Base-by-base conservation (phyloP, 2,113 vertebrate genomes). In the Rhegmatorhina hoffmannsi region DNA sequence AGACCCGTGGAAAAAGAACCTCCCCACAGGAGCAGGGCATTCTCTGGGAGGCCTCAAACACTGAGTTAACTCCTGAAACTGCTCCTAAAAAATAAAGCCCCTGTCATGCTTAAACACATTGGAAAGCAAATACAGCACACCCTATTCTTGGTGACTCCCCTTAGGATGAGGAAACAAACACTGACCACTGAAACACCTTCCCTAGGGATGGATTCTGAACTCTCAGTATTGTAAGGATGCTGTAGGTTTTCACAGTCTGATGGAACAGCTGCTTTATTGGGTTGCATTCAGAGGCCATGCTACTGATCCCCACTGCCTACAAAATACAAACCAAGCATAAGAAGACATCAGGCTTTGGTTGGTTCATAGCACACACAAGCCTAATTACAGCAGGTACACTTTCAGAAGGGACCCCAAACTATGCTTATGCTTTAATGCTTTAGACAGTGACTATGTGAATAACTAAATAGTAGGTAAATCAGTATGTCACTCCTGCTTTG, bases 101-200 rank as follows among this genome's bases (percentile, higher is more conserved):
- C 14, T 26, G 36, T 52, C 16, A 18, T 1, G 1, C 24, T 62
- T 55, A 62, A 40, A 36, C 25, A 66, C 20, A 26, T 46, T 33
- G 62, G 49, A 36, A 79, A 19, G 49, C 0, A 81, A 24, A 21
- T 7, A 64, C 2, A 59, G 46, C 50, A 93, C 43, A 77, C 6
- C 7, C 47, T 75, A 47, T 17, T 72, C 67, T 55, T 40, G 52
- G 43, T 86, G 36, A 47, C 13, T 69, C 17, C 55, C n/a, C 10
- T 1, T 40, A 84, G 5, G 33, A 50, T 10, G 38, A 64, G 75
- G 53, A 84, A 56, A 47, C 11, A 69, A 89, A 77, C 88, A 97
- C 98, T n/a, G 95, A 99, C 99, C 99, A 98, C 47, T 98, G 97
- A 94, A 98, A 99, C 70, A 98, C 66, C 58, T 95, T 96, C 98